Evolutionary conservation across 1,140 invertebrate species (phyloP), one percentile per base, ranked within the genome.

Genomic region (Bombus impatiens): DNA sequence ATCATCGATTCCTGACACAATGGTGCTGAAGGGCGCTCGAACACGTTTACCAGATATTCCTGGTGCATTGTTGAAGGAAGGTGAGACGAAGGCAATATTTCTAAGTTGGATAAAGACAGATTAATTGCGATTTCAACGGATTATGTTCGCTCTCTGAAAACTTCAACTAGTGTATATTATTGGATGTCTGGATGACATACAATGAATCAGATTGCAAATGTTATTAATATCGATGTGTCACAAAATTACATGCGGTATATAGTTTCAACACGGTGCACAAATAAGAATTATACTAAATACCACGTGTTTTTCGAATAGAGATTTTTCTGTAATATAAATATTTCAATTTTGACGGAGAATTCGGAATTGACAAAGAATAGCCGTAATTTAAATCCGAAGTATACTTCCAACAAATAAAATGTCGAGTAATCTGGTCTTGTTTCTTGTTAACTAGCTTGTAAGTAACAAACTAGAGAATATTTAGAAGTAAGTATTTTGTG

Each of bases 61-160:
- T n/a, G 90, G 90, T 18, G 35, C 53, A 13, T 44, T 78, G 35
- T 53, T 91, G 65, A 91, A 91, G 42, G 86, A 91, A 91, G 88
- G 90, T 91, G 67, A 47, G n/a, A 32, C 18, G 28, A 44, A 35
- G 57, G 2, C 22, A 13, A 8, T 40, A 40, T 32, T 32, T 53
- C 53, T 44, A 2, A 32, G 10, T 59, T 4, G 2, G 1, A 25
- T 9, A n/a, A 44, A 0, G 22, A 3, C 6, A 28, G 40, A 44
- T 65, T 40, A 10, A 71, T 70, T 5, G n/a, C 42, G 4, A 25
- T 72, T 62, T 44, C 3, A 40, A 71, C 0, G 28, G n/a, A 44
- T 74, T 22, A 10, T 4, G 15, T 9, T 42, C 2, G 6, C 5
- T 40, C 4, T 68, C 9, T 25, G 18, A 25, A 22, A 68, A 68